Base-by-base conservation (phyloP, 92 coral and sea anemone genomes). In the Metridium senile region DNA sequence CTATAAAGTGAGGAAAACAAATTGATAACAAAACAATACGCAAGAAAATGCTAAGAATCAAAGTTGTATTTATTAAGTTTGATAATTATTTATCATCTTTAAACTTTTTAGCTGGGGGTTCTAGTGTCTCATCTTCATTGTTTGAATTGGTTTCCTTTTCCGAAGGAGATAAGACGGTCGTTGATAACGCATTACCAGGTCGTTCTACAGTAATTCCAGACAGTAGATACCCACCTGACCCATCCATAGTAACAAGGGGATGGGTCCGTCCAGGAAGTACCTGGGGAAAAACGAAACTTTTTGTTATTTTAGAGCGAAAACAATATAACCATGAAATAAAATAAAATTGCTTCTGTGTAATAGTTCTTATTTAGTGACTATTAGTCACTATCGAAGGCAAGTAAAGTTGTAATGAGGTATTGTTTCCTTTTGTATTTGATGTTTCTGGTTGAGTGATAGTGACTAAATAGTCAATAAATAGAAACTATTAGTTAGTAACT, bases 171-270 rank as follows among this genome's bases (percentile, higher is more conserved):
- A 16, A 20, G 23, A 13, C 26, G 27, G 54, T 66, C 11, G 19
- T 46, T 22, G 56, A 22, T 27, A 21, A 10, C 32, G 54, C 1
- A 10, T 29, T 20, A 17, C 9, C 2, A 10, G 56, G 1, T 26
- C 78, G 89, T 29, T 87, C 86, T 27, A 95, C 99, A 26, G 94
- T 92, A 30, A 79, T 95, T 16, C 99, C 99, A 53, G 93, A 82
- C 81, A 95, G 82, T 49, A 95, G 93, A 66, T 95, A 95, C 10
- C 99, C 99, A 11, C 99, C 97, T 0, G 93, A 83, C 30, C 97
- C 75, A 74, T 93, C 88, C 93, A 92, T 89, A 34, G 72, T 77
- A 4, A 89, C 89, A 11, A 93, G 84, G 0, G 99, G 99, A 68
- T 93, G 99, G 0, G 97, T 95, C 30, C 99, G 89, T 43, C 82